These are phyloP conservation scores for Pseudomyrmex cubaensis DNA, from an alignment of 1,140 invertebrate species.

Conservation along the genomic window DNA sequence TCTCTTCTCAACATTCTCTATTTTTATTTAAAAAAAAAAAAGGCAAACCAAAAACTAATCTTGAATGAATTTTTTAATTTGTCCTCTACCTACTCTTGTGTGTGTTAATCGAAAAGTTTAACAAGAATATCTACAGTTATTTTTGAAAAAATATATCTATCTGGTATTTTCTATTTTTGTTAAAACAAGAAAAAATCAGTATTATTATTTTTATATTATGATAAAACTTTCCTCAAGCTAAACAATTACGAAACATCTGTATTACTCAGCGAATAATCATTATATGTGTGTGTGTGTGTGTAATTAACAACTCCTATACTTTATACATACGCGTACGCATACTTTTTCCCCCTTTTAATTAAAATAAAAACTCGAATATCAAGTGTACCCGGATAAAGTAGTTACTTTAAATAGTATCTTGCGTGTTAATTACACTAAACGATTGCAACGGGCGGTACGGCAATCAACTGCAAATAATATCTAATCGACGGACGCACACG, in stretches of 20 bases:
- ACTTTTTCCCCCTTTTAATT: not conserved
- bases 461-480: constrained; percentile 34
- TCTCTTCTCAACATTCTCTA: constrained; percentile 1
- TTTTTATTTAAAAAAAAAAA: not conserved
- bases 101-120: not conserved
- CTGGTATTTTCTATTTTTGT: not conserved
- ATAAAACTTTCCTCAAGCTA: too few relatives aligned
- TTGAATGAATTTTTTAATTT: not conserved
- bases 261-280: not conserved
- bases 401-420: not conserved
- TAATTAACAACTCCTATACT: not conserved
- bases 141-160: not conserved
- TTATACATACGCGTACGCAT: not conserved
- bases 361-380: not conserved
- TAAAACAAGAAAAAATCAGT: not conserved
- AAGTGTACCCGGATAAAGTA: not conserved
- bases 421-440: not conserved
- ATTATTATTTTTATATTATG: too few relatives aligned
- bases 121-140: not conserved
- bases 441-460: not conserved
- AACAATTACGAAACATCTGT: too few relatives aligned
- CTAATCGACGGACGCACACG: not conserved
- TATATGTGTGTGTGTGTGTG: too few relatives aligned
- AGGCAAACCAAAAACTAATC: not conserved
- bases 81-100: not conserved